A percentile compares a stretch with the other conserved stretches of the same genome.
Evolutionary conservation across 2,113 vertebrate species (phyloP).

Genomic region (Cariama cristata): DNA sequence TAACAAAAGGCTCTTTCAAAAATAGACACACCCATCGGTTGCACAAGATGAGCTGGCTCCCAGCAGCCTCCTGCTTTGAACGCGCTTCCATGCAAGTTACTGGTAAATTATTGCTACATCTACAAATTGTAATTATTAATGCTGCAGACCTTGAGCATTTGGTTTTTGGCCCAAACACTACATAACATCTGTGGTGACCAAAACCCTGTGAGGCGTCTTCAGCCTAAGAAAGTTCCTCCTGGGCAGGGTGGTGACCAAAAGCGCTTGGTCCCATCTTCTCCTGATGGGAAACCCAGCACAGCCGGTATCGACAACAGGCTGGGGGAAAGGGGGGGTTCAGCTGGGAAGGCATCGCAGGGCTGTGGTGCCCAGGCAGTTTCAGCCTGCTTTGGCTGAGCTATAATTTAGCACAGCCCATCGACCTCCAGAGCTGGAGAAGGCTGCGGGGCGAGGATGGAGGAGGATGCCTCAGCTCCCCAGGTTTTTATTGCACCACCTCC

Average conservation of each 20-base stretch:
- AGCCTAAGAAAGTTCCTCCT: background rate
- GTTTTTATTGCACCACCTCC: background rate
- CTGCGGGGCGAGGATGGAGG: accelerated
- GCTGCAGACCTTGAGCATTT: background rate
- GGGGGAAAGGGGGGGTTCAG: background rate
- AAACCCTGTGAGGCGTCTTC: background rate
- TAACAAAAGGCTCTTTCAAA: constrained; percentile 64
- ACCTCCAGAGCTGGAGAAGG: background rate
- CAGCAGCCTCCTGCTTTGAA: background rate
- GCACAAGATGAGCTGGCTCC: constrained; percentile 49
- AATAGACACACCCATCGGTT: constrained; percentile 48
- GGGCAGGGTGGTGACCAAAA: background rate
- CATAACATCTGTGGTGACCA: background rate
- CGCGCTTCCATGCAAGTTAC: background rate
- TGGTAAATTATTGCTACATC: constrained; percentile 30
- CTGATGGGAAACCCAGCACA: background rate
- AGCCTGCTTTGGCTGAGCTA: background rate
- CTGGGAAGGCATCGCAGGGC: background rate
- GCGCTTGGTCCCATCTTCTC: background rate
- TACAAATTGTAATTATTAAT: constrained; percentile 16
- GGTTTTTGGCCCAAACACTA: background rate
- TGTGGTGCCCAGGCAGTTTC: background rate
- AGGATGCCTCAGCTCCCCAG: background rate
- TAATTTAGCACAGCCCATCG: background rate
- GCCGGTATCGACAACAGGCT: background rate